A percentile compares a stretch with the other conserved stretches of the same genome.
These are phyloP conservation scores for Drosophila bipectinata DNA, from an alignment of 1,140 invertebrate species.

Conservation along the genomic window DNA sequence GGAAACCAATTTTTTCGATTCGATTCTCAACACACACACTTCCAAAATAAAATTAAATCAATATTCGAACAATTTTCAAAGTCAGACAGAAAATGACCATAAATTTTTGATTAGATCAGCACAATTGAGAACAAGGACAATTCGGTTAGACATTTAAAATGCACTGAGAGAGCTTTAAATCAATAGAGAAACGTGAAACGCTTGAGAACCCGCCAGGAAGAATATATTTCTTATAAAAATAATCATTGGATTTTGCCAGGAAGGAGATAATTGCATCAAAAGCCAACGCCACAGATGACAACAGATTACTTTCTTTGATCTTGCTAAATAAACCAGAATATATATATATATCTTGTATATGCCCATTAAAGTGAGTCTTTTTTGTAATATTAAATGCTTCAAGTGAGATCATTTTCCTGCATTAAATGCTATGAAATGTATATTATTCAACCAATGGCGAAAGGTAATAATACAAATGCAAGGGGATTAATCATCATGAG, in stretches of 20 bases:
- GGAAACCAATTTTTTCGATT: background rate
- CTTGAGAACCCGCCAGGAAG: conserved; percentile 1
- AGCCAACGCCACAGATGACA: conserved; percentile 18
- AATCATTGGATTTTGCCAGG: background rate
- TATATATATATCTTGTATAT: background rate
- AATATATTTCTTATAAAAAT: background rate
- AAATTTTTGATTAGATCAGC: conserved; percentile 39
- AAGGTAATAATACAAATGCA: conserved; percentile 23
- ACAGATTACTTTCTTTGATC: conserved; percentile 26
- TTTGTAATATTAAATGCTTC: background rate
- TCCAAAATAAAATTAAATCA: conserved; percentile 18
- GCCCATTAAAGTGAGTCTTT: background rate
- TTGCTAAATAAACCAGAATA: conserved; percentile 19
- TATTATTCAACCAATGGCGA: conserved; percentile 16
- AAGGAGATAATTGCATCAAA: conserved; percentile 52
- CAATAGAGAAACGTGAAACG: background rate
- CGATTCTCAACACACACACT: background rate
- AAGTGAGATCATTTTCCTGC: conserved; percentile 32
- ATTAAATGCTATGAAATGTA: conserved; percentile 13
- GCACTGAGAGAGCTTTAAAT: conserved; percentile 9
- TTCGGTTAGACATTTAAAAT: conserved; percentile 15
- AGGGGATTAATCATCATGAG: conserved; percentile 4
- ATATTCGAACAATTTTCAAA: conserved; percentile 45
- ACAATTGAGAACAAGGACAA: conserved; percentile 56
- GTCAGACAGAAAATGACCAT: conserved; percentile 26